Evolutionary conservation across 2,888 invertebrate species (phyloP), one percentile per base, ranked within the genome.

Genomic region (Eurytoma adleriae): DNA sequence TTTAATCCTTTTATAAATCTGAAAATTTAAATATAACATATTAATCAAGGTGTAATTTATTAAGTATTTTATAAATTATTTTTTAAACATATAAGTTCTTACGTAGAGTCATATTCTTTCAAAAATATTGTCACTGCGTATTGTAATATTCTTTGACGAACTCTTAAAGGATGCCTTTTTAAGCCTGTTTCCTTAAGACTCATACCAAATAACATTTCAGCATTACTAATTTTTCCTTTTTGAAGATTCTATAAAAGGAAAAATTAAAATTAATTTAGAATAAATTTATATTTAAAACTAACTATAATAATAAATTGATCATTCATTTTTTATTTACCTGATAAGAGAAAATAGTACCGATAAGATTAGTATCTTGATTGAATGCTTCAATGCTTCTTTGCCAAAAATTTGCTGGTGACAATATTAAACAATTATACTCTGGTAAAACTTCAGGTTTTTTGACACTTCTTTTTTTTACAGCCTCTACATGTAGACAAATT

Each of bases 321-420:
- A 68, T 48, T 72, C 1, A 50, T 27, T 24, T 59, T 48, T 10
- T 72, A 18, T 59, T 72, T 92, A 96, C 96, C 93, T 97, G 96
- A 91, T 96, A 94, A 84, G 94, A 95, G 91, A 95, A 96, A 82
- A 97, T 94, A 0, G 97, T 97, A 84, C 93, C 94, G 82, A 97
- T 92, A 83, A 97, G 94, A 88, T 96, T 95, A 14, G 94, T 93
- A 89, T 98, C 97, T 83, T 95, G 92, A 72, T 95, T 94, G 89
- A 96, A 98, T 61, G 94, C 92, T 86, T 96, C 94, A 50, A 94
- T 92, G 89, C 96, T 96, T 89, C 96, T 95, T 85, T 95, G 95
- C 99, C 99, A 99, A 79, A 99, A 93, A 92, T 97, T 98, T 7
- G 97, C 98, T 0, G 98, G 99, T 0, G 98, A 98, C 12, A 99